Evolutionary conservation across 2,888 invertebrate genomes (phyloP).

Genomic region (Prostheceraeus crozeri): DNA sequence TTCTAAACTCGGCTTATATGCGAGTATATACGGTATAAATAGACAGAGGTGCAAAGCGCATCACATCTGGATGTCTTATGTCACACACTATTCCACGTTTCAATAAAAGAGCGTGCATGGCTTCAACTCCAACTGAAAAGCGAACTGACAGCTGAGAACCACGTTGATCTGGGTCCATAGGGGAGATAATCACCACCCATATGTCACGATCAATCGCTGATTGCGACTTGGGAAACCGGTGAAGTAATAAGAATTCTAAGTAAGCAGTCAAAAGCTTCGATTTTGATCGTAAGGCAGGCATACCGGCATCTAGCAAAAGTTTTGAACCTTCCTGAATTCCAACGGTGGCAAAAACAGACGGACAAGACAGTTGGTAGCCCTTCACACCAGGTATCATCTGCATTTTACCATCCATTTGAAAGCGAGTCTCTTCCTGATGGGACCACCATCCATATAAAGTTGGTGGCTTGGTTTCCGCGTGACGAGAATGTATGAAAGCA

Average conservation of each 20-base stretch:
- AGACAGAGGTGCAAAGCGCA: conserved; percentile 60
- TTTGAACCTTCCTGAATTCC: conserved; percentile 43
- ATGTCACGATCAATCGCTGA: conserved; percentile 41
- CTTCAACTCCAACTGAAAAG: conserved; percentile 55
- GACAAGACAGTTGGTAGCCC: conserved; percentile 60
- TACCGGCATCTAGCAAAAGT: conserved; percentile 57
- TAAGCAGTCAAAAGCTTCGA: conserved; percentile 61
- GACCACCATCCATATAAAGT: conserved; percentile 62
- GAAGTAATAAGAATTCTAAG: conserved; percentile 57
- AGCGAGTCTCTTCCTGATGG: conserved; percentile 58
- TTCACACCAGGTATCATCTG: conserved; percentile 58
- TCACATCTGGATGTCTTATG: conserved; percentile 59
- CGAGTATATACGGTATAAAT: too few species aligned
- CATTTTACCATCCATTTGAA: conserved; percentile 59
- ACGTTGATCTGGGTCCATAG: conserved; percentile 58
- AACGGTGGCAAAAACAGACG: conserved; percentile 56
- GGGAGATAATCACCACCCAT: conserved; percentile 59
- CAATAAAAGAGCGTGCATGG: conserved; percentile 57
- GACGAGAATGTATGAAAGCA: conserved; percentile 59
- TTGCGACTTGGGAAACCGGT: conserved; percentile 39
- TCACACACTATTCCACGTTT: conserved; percentile 61
- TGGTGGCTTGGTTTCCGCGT: conserved; percentile 51
- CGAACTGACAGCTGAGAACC: conserved; percentile 61
- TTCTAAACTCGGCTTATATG: too few species aligned
- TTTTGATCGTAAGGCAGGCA: conserved; percentile 57